Evolutionary conservation across 1,140 invertebrate species (phyloP).

Genomic region (Panagrolaimus sp.): DNA sequence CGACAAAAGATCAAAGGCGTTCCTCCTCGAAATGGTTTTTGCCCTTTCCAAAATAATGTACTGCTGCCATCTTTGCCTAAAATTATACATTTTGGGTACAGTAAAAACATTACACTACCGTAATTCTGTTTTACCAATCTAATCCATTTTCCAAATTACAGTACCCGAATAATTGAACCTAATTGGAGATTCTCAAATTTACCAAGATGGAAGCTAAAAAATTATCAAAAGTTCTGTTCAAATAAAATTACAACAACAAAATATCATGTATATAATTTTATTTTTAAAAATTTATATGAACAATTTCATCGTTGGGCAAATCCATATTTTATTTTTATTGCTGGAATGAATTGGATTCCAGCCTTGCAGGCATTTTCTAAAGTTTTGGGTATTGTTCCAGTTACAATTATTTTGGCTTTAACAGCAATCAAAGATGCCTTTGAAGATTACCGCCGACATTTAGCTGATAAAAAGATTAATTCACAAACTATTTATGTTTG

Average conservation of each 20-base stretch:
- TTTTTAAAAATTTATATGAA: conserved; percentile 92
- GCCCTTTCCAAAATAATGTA: no score
- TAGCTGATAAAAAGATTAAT: conserved; percentile 86
- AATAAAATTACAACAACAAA: conserved; percentile 88
- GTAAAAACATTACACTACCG: neutral
- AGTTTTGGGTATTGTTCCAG: conserved; percentile 88
- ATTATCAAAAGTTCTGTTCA: conserved; percentile 69
- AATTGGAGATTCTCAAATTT: conserved; percentile 27
- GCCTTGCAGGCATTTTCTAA: conserved; percentile 89
- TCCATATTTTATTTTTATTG: conserved; percentile 94
- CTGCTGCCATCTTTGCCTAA: neutral
- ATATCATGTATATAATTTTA: conserved; percentile 84
- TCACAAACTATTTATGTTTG: conserved; percentile 83
- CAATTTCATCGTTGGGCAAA: conserved; percentile 80
- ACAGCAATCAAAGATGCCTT: conserved; percentile 93
- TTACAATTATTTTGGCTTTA: conserved; percentile 87
- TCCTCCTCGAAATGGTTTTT: no score
- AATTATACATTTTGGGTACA: neutral
- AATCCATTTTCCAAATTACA: conserved; percentile 1
- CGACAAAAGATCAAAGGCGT: no score
- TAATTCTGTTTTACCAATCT: neutral
- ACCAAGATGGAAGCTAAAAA: conserved; percentile 72
- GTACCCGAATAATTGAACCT: conserved; percentile 25
- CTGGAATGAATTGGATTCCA: conserved; percentile 85
- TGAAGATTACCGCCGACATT: conserved; percentile 81